phyloP scores from a whole-genome alignment of 2,888 invertebrate species.

The Tetragonula carbonaria region DNA sequence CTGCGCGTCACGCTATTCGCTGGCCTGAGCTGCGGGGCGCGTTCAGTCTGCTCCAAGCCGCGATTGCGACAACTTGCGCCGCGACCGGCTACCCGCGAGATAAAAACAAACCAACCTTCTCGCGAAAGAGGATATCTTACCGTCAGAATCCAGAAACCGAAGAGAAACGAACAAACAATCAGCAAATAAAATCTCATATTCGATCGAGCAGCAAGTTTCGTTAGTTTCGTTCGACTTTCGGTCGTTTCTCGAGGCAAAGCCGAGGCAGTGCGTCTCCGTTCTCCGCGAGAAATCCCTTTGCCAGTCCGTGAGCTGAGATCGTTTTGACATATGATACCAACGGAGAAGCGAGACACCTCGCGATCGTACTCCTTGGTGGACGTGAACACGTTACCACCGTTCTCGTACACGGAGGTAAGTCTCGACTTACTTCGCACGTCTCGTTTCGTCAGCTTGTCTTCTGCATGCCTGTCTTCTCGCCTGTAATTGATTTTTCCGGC shows the following conservation, averaged over 20 bases:
- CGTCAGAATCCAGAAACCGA: too few relatives aligned
- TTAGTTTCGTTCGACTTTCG: not conserved
- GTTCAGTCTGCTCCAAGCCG: slow-evolving; percentile 77
- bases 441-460: not conserved
- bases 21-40: slow-evolving; percentile 52
- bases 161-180: too few relatives aligned
- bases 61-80: slow-evolving; percentile 72
- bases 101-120: slow-evolving; percentile 35
- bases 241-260: not conserved
- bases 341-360: slow-evolving; percentile 42
- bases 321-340: slow-evolving; percentile 41
- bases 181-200: not conserved
- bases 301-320: not conserved
- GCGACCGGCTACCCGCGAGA: slow-evolving; percentile 54
- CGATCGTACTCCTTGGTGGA: slow-evolving; percentile 32
- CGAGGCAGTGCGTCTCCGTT: not conserved
- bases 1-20: slow-evolving; percentile 56
- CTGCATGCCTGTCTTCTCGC: not conserved
- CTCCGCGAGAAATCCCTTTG: not conserved
- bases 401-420: slow-evolving; percentile 39
- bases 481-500: not conserved
- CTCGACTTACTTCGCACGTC: not conserved
- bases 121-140: not conserved
- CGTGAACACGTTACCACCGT: slow-evolving; percentile 34
- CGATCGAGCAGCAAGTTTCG: too few relatives aligned